These are phyloP conservation scores for Diabrotica virgifera DNA, from an alignment of 1,140 invertebrate species.

Conservation along the genomic window DNA sequence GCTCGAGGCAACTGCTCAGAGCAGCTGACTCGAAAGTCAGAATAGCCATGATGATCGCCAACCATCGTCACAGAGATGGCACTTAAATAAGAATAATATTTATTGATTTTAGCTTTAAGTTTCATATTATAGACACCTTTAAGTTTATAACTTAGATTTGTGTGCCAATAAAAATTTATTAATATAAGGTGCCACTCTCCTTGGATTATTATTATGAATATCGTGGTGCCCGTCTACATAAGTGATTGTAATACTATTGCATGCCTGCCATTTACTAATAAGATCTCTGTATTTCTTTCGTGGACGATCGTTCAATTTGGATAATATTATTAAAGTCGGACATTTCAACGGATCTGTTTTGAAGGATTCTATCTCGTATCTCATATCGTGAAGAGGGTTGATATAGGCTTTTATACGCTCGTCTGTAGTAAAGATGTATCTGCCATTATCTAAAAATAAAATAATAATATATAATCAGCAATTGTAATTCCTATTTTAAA, in stretches of 20 bases:
- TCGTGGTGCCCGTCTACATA: slow-evolving; percentile 61
- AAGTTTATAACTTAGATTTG: slow-evolving; percentile 30
- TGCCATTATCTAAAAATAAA: slow-evolving; percentile 37
- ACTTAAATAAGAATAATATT: no score
- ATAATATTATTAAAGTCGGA: slow-evolving; percentile 44
- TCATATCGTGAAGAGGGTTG: slow-evolving; percentile 25
- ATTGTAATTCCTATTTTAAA: no score
- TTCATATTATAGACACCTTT: no score
- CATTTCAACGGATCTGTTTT: slow-evolving; percentile 35
- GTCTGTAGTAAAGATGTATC: slow-evolving; percentile 41
- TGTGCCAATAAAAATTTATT: slow-evolving; percentile 46
- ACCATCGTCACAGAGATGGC: no score
- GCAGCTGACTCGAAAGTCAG: no score
- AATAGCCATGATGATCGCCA: no score
- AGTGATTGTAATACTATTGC: slow-evolving; percentile 38
- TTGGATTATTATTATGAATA: slow-evolving; percentile 60
- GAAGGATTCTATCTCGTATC: slow-evolving; percentile 42
- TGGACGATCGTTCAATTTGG: slow-evolving; percentile 9
- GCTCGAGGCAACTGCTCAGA: no score
- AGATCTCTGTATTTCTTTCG: slow-evolving; percentile 8
- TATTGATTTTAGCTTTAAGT: no score
- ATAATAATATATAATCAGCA: no score
- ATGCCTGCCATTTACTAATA: slow-evolving; percentile 25
- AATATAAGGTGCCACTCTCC: slow-evolving; percentile 51
- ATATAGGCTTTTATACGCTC: slow-evolving; percentile 34